These are phyloP conservation scores for Chaetodon auriga DNA, from an alignment of 2,113 vertebrate genomes.

Conservation along the genomic window DNA sequence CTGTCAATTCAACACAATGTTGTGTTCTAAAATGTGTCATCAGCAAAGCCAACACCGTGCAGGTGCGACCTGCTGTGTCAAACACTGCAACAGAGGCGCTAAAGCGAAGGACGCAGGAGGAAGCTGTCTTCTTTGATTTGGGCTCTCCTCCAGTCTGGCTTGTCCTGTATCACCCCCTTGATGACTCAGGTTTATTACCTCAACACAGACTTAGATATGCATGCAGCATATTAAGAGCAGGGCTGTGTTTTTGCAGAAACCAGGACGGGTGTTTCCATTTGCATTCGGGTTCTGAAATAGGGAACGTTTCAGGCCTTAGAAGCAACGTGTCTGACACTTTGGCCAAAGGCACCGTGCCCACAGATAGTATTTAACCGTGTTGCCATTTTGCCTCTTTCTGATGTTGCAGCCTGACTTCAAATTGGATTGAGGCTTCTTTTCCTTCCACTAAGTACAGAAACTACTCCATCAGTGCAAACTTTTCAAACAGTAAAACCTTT, in stretches of 20 bases:
- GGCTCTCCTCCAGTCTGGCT: slow-evolving; percentile 39
- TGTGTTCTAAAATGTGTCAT: slow-evolving; percentile 25
- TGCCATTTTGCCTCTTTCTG: background rate
- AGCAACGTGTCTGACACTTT: slow-evolving; percentile 20
- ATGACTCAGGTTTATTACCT: slow-evolving; percentile 45
- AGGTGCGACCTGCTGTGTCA: slow-evolving; percentile 45
- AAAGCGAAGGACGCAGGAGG: slow-evolving; percentile 37
- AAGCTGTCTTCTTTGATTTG: slow-evolving; percentile 59
- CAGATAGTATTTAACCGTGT: background rate
- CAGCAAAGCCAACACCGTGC: slow-evolving; percentile 4
- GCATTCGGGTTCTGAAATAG: slow-evolving; percentile 28
- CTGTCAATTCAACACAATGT: slow-evolving; percentile 27
- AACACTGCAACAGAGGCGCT: slow-evolving; percentile 46
- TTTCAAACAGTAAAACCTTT: background rate
- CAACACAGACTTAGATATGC: slow-evolving; percentile 21
- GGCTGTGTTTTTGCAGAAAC: slow-evolving; percentile 15
- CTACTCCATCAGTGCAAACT: background rate
- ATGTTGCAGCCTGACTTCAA: slow-evolving; percentile 21
- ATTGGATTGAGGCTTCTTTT: slow-evolving; percentile 19
- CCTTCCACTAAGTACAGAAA: background rate
- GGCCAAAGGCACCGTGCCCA: slow-evolving; percentile 27
- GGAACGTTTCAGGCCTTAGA: slow-evolving; percentile 8
- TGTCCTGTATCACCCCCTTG: slow-evolving; percentile 33
- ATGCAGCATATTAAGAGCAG: slow-evolving; percentile 6
- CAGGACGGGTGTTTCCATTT: slow-evolving; percentile 24